A percentile compares a stretch with the other conserved stretches of the same genome.
phyloP scores from a whole-genome alignment of 2,113 vertebrate genomes.

The Leucosticte australis region DNA sequence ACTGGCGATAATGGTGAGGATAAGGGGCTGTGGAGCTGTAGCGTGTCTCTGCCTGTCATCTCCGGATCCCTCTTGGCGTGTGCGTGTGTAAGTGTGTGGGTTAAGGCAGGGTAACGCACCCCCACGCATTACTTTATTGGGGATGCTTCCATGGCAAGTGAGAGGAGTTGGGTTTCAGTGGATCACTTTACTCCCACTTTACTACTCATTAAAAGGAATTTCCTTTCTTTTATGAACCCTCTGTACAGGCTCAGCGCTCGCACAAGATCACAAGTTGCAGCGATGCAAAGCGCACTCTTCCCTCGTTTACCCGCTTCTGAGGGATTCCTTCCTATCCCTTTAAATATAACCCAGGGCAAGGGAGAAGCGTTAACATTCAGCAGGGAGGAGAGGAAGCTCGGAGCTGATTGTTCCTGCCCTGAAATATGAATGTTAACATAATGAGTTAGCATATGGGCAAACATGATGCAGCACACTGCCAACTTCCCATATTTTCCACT shows the following conservation, averaged over 20 bases:
- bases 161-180: conserved; percentile 7
- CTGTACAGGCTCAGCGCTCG: not conserved
- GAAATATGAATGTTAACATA: conserved; percentile 16
- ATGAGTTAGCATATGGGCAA: conserved; percentile 45
- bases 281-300: not conserved
- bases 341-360: not conserved
- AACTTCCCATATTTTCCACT: conserved; percentile 36
- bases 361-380: not conserved
- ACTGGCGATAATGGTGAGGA: rapidly evolving
- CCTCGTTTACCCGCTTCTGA: not conserved
- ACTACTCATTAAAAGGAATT: not conserved
- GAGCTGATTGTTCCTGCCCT: not conserved
- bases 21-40: not conserved
- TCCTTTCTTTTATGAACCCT: not conserved
- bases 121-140: conserved; percentile 23
- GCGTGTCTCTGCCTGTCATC: not conserved
- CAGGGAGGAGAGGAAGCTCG: not conserved
- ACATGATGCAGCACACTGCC: conserved; percentile 11
- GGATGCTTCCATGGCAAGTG: conserved; percentile 41
- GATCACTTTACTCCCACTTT: not conserved
- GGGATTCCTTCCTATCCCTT: not conserved
- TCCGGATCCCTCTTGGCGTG: not conserved
- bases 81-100: not conserved
- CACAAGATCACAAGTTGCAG: not conserved
- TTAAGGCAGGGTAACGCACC: not conserved